phyloP scores from a whole-genome alignment of 1,140 invertebrate species.

The Drosophila cardini region DNA sequence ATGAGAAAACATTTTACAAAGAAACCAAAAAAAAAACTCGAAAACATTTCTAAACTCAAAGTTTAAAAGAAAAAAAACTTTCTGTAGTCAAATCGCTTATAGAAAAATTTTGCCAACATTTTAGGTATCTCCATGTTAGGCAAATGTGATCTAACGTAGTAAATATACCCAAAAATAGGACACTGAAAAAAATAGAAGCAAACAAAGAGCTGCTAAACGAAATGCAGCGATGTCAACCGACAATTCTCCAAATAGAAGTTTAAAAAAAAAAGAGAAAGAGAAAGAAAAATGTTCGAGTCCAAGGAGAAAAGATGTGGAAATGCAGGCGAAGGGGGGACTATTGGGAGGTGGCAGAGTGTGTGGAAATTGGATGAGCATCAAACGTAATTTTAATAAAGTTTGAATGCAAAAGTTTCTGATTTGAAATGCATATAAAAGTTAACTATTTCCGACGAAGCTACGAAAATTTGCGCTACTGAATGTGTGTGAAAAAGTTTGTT shows the following conservation, averaged over 20 bases:
- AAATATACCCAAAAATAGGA: slow-evolving; percentile 3
- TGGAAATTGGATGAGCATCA: slow-evolving; percentile 61
- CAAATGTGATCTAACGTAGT: background rate
- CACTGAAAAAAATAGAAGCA: background rate
- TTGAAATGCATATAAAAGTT: slow-evolving; percentile 82
- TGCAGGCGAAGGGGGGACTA: background rate
- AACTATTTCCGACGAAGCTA: slow-evolving; percentile 73
- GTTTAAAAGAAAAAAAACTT: no score
- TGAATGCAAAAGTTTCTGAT: slow-evolving; percentile 79
- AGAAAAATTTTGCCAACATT: no score
- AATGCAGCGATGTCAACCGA: slow-evolving; percentile 34
- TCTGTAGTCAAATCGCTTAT: no score
- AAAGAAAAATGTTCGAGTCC: background rate
- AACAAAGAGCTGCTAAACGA: slow-evolving; percentile 29
- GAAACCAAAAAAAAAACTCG: no score
- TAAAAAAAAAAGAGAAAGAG: slow-evolving; percentile 37
- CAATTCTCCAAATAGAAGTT: slow-evolving; percentile 39
- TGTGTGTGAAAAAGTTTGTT: slow-evolving; percentile 71
- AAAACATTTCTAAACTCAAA: no score
- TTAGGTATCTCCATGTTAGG: no score
- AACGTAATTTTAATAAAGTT: slow-evolving; percentile 81
- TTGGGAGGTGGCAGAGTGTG: background rate
- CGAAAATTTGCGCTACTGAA: slow-evolving; percentile 53
- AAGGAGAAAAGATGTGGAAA: background rate
- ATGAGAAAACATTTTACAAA: no score